Evolutionary conservation across 2,888 invertebrate genomes (phyloP), one percentile per base, ranked within the genome.

Genomic region (Chymomyza amoena): DNA sequence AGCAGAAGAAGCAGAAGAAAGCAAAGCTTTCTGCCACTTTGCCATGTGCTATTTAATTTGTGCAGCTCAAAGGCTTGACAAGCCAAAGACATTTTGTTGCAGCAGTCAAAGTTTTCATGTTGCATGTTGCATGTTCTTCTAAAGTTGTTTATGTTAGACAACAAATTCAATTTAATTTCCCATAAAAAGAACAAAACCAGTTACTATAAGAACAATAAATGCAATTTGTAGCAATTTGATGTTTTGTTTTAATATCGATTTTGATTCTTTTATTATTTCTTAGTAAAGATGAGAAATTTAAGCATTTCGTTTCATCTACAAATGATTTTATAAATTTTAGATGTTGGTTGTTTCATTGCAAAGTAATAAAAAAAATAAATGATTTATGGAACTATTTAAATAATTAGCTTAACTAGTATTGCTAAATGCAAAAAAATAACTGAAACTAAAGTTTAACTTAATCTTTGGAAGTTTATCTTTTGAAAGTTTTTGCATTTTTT

Each of bases 41-140:
- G 84, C 87, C 78, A 20, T 60, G 75, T 84, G 79, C 87, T 84
- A 88, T 84, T 84, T 87, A 86, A 84, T 84, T 88, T 88, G 28
- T 81, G 84, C 69, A 75, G 76, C 88, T 84, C 84, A 88, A 84
- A 84, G 85, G 88, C 77, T 70, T 80, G 75, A 59, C 66, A 83
- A 85, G 80, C 83, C 78, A 50, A 39, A 62, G 57, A 57, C 57
- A 25, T 57, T 57, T 57, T 25, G 20, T 66, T 68, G 68, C 28
- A 50, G 52, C 60, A 45, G 52, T 36, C 28, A 45, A 56, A 50
- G 18, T 20, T 54, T 32, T 32, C 32, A 32, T 32, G 32, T 32
- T 54, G 54, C 13, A 45, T 45, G 39, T 45, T 45, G 39, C 39
- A 45, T 13, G 39, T 13, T 45, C 7, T 6, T 39, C 32, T 9